Evolutionary conservation across 30 jellyfish, hydroid and myxozoan species (phyloP).

Genomic region (Haliclystus octoradiatus): DNA sequence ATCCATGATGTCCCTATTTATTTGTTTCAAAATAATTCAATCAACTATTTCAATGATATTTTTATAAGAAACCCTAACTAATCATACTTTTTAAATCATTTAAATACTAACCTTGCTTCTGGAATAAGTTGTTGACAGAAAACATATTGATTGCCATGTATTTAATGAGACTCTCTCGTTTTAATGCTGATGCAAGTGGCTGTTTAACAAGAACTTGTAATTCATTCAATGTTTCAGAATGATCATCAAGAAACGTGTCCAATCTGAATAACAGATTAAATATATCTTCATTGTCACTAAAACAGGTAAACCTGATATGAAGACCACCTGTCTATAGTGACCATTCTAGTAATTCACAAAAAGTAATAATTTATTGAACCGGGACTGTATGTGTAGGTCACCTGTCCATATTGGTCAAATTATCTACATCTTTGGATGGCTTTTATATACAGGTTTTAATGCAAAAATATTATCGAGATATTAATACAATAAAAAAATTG

Average conservation of each 20-base stretch:
- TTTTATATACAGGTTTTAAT: too few relatives aligned
- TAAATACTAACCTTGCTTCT: constrained; percentile 76
- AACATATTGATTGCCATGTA: constrained; percentile 93
- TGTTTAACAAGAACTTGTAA: constrained; percentile 46
- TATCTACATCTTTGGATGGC: too few relatives aligned
- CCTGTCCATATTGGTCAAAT: too few relatives aligned
- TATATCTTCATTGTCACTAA: not conserved
- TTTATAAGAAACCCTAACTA: too few relatives aligned
- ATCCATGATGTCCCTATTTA: too few relatives aligned
- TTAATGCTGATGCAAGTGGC: constrained; percentile 74
- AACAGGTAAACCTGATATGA: not conserved
- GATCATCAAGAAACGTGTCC: constrained; percentile 62
- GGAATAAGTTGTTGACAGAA: constrained; percentile 48
- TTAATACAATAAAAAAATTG: too few relatives aligned
- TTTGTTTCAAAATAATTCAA: too few relatives aligned
- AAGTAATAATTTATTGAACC: not conserved
- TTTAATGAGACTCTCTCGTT: constrained; percentile 57
- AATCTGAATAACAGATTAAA: constrained; percentile 26
- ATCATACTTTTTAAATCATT: too few relatives aligned
- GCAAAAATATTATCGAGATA: too few relatives aligned
- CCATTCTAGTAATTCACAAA: not conserved
- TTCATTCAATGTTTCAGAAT: constrained; percentile 63
- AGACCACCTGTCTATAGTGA: not conserved
- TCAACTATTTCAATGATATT: too few relatives aligned
- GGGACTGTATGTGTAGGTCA: not conserved